Evolutionary conservation across 2,797 vertebrate species (phyloP), one percentile per base, ranked within the genome.

Genomic region (Pitangus sulphuratus): DNA sequence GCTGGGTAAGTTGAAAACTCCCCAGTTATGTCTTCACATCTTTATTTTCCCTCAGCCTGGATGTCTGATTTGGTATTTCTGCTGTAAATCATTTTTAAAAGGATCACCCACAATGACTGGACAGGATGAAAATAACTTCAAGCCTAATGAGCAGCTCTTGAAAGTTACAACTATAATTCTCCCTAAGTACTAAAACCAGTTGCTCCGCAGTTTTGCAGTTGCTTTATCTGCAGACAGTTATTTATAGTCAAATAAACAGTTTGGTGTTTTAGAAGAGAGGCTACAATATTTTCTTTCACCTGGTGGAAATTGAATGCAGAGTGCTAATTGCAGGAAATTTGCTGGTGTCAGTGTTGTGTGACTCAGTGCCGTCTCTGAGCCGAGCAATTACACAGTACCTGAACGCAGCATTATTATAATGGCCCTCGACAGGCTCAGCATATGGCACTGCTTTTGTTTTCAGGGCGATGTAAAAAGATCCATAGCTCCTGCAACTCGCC

Each of bases 401-500:
- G 96, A 97, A 93, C 45, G 61, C 87, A 85, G 89, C 53, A 60
- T 96, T 96, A 96, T 83, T 76, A 42, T 88, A 95, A 95, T 69
- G 92, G 92, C 95, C 91, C 96, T 97, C 31, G 1, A 74, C 80
- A 87, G 97, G 97, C 76, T 89, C 87, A 79, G 90, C 96, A 96
- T 92, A 96, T 93, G 96, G 96, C 84, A 20, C 93, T 88, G 89
- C 90, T 96, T 97, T 97, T 95, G 89, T 96, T 95, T 95, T 89
- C 91, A 78, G 85, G 92, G 87, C 8, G 31, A 54, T 91, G 87
- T 78, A 96, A 97, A 87, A 80, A 87, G 28, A 75, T 33, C 91
- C 31, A 6, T 58, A 61, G 87, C 77, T 90, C 91, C 76, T 71
- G 76, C 69, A 22, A 21, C 50, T 19, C 2, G 1, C 84, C 54